These are phyloP conservation scores for Pygoscelis antarcticus DNA, from an alignment of 2,113 vertebrate species.

Conservation along the genomic window DNA sequence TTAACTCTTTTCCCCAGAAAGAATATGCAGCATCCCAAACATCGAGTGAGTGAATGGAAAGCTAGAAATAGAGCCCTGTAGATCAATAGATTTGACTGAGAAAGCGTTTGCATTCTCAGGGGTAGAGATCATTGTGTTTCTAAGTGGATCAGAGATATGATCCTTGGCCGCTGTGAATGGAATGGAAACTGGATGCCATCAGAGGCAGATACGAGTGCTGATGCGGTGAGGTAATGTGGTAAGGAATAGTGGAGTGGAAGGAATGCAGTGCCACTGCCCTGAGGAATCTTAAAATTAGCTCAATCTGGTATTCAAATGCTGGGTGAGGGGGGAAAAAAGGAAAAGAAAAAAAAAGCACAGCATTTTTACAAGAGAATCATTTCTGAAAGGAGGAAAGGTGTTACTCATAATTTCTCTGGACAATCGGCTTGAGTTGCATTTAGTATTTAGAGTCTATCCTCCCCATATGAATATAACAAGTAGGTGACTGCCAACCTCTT, in stretches of 20 bases:
- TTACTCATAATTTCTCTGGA: neutral
- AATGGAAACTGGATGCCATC: slow-evolving; percentile 83
- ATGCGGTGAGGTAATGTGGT: slow-evolving; percentile 81
- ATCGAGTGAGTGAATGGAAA: slow-evolving; percentile 76
- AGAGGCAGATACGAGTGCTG: slow-evolving; percentile 73
- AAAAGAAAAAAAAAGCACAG: neutral
- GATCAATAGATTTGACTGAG: slow-evolving; percentile 90
- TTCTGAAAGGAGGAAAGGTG: neutral
- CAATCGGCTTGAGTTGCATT: neutral
- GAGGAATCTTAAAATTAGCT: slow-evolving; percentile 78
- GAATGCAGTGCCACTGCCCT: slow-evolving; percentile 68
- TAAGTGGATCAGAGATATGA: slow-evolving; percentile 90
- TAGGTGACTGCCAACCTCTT: neutral
- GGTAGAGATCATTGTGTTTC: slow-evolving; percentile 87
- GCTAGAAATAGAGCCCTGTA: slow-evolving; percentile 87
- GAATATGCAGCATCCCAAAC: slow-evolving; percentile 56
- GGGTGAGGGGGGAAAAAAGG: neutral
- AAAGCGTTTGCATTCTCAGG: slow-evolving; percentile 86
- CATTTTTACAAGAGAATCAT: neutral
- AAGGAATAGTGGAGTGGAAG: slow-evolving; percentile 76
- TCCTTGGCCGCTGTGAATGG: slow-evolving; percentile 84
- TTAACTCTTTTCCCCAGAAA: slow-evolving; percentile 73
- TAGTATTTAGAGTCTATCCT: neutral
- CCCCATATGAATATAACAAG: neutral
- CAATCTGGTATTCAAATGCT: neutral